Conservation (phyloP, 2,888 invertebrate genomes). For the Nomada goodeniana region DNA sequence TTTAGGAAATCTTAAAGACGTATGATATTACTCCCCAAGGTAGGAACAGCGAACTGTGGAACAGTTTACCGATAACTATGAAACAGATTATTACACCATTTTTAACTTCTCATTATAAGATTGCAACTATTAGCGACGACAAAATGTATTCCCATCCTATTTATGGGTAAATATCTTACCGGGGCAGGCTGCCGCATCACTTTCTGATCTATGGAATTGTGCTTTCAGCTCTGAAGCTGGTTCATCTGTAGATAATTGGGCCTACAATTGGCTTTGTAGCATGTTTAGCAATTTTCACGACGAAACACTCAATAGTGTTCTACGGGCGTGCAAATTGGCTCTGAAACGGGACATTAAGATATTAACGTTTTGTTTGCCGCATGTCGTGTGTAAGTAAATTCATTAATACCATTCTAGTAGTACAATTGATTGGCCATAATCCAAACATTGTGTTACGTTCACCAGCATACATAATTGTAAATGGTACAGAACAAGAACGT, state of each 20-base stretch:
- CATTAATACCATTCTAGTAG: conserved; percentile 8
- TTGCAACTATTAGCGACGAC: conserved; percentile 71
- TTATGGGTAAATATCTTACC: conserved; percentile 79
- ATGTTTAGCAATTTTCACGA: conserved; percentile 88
- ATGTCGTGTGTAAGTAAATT: conserved; percentile 86
- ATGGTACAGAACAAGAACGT: conserved; percentile 82
- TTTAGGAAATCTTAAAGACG: conserved; percentile 90
- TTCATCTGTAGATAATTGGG: conserved; percentile 90
- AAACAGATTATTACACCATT: conserved; percentile 92
- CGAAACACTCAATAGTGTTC: conserved; percentile 86
- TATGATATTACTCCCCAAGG: conserved; percentile 89
- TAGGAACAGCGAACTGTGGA: conserved; percentile 88
- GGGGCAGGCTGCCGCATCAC: background rate
- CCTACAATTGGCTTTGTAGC: conserved; percentile 91
- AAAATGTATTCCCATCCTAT: conserved; percentile 81
- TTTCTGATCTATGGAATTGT: background rate
- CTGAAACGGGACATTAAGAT: conserved; percentile 90
- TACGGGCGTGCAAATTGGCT: conserved; percentile 90
- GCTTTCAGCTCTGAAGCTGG: conserved; percentile 87
- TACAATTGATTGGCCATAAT: background rate
- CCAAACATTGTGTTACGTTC: conserved; percentile 6
- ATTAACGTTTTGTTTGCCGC: conserved; percentile 90
- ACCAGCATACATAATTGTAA: conserved; percentile 83
- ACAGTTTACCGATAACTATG: conserved; percentile 89
- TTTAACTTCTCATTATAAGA: conserved; percentile 87